A percentile compares a stretch with the other conserved stretches of the same genome.
These are phyloP conservation scores for Hippocampus barbouri DNA, from an alignment of 2,113 vertebrate genomes.

Conservation along the genomic window DNA sequence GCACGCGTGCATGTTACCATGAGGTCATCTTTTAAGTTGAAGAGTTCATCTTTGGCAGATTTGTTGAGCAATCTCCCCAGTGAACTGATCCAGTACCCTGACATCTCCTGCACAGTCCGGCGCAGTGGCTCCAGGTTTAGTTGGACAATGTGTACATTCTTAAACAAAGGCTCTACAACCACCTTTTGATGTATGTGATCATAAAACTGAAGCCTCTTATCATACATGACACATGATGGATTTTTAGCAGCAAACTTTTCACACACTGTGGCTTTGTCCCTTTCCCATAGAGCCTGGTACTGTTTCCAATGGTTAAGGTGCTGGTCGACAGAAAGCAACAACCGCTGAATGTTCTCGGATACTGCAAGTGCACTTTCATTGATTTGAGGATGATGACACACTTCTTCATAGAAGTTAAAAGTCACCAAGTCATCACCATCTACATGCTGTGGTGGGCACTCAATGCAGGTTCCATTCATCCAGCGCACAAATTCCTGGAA, in stretches of 20 bases:
- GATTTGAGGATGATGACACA: constrained; percentile 78
- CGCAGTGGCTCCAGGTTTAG: constrained; percentile 80
- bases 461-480: constrained; percentile 87
- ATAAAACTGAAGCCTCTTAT: constrained; percentile 85
- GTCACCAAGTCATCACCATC: constrained; percentile 62
- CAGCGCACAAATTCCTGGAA: constrained; percentile 85
- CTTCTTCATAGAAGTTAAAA: constrained; percentile 80
- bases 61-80: constrained; percentile 82
- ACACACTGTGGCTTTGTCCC: constrained; percentile 76
- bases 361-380: constrained; percentile 72
- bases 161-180: constrained; percentile 65
- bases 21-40: constrained; percentile 75
- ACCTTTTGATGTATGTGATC: constrained; percentile 71
- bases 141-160: constrained; percentile 76
- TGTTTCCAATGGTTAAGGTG: constrained; percentile 80
- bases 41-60: constrained; percentile 78
- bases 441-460: constrained; percentile 80
- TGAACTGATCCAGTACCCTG: constrained; percentile 79
- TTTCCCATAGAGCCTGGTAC: constrained; percentile 84
- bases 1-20: constrained; percentile 64
- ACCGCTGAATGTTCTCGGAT: constrained; percentile 76
- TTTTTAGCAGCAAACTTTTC: constrained; percentile 81
- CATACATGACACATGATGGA: constrained; percentile 78
- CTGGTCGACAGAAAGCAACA: constrained; percentile 72
- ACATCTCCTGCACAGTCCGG: constrained; percentile 70